Conservation (phyloP, 2,113 vertebrate genomes). For the Pipra filicauda region DNA sequence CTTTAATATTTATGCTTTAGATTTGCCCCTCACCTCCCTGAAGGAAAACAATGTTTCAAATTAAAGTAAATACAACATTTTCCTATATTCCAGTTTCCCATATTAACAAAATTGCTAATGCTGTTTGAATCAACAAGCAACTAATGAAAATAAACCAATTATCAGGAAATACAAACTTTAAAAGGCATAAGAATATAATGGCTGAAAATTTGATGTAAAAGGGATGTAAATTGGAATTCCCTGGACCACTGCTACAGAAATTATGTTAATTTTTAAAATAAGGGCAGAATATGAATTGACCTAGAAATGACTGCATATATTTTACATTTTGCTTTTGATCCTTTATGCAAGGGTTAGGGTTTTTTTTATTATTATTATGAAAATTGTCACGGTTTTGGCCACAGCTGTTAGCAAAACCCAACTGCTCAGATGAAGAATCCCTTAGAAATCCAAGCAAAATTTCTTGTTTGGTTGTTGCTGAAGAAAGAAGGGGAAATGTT, state of each 20-base stretch:
- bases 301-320: constrained; percentile 32
- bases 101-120: background rate
- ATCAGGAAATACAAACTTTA: background rate
- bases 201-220: background rate
- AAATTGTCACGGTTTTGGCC: background rate
- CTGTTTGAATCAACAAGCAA: background rate
- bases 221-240: background rate
- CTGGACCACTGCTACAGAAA: background rate
- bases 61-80: background rate
- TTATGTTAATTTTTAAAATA: constrained; percentile 1
- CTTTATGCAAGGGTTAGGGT: background rate
- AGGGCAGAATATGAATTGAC: background rate
- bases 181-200: background rate
- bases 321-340: background rate
- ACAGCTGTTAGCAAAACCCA: background rate
- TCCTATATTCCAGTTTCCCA: background rate
- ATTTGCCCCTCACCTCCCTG: accelerated
- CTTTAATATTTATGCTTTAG: background rate
- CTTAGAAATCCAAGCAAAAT: background rate
- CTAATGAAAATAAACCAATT: background rate
- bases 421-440: background rate
- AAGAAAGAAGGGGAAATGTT: background rate
- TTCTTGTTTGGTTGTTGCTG: background rate
- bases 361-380: background rate
- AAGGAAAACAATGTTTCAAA: background rate